Percentiles rank a stretch among this genome's conserved stretches.
phyloP scores from a whole-genome alignment of 2,797 vertebrate species.

The Sandelia bainsii region DNA sequence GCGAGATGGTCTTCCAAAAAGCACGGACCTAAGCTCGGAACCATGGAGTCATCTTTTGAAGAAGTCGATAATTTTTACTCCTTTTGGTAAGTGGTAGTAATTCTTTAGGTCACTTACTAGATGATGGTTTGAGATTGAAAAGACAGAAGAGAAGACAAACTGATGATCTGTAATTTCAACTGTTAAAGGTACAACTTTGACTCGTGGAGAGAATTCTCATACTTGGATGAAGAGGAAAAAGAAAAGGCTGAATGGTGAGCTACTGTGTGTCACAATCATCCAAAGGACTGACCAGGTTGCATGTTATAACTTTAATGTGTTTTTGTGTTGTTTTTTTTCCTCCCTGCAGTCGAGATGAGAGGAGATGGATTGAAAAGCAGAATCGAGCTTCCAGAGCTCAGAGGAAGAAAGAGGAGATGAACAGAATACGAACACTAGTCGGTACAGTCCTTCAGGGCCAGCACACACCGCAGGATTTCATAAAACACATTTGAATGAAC shows the following conservation, averaged over 20 bases:
- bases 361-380: slow-evolving; percentile 98
- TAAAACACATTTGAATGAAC: background rate
- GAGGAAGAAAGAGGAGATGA: slow-evolving; percentile 99
- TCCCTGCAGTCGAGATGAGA: slow-evolving; percentile 92
- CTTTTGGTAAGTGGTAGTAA: slow-evolving; percentile 90
- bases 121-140: background rate
- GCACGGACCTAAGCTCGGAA: slow-evolving; percentile 91
- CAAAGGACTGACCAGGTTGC: background rate
- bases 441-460: slow-evolving; percentile 81
- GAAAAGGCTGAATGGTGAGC: slow-evolving; percentile 98
- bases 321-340: background rate
- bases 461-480: background rate
- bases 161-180: background rate
- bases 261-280: background rate
- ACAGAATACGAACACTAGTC: slow-evolving; percentile 95
- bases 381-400: slow-evolving; percentile 94
- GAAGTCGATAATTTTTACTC: slow-evolving; percentile 98
- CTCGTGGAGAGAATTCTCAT: slow-evolving; percentile 99
- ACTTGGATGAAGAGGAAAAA: slow-evolving; percentile 99
- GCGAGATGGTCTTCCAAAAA: slow-evolving; percentile 97
- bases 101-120: too few species aligned
- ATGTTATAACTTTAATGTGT: too few species aligned
- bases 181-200: slow-evolving; percentile 96
- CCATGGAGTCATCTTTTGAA: slow-evolving; percentile 91
- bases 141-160: background rate